These are phyloP conservation scores for Solea solea DNA, from an alignment of 2,113 vertebrate species.

Conservation along the genomic window DNA sequence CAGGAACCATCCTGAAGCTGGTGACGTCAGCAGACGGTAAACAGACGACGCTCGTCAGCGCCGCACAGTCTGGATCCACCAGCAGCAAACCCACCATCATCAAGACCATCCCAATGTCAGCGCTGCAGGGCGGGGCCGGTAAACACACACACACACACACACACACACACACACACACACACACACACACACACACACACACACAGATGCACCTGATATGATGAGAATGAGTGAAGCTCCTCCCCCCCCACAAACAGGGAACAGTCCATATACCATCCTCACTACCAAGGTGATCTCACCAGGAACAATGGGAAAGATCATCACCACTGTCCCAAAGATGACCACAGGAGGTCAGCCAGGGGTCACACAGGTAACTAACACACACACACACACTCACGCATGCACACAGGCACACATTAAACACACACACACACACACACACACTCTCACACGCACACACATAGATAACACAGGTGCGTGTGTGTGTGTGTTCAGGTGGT, in stretches of 20 bases:
- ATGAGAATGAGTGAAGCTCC: conserved; percentile 17
- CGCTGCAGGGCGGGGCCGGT: conserved; percentile 87
- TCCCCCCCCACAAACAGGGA: conserved; percentile 52
- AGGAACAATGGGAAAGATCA: conserved; percentile 85
- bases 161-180: background rate
- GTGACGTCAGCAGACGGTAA: conserved; percentile 90
- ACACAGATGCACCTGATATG: too few relatives aligned
- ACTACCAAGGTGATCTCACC: conserved; percentile 88
- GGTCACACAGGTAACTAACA: conserved; percentile 84
- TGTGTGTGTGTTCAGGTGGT: conserved; percentile 80
- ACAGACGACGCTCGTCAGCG: conserved; percentile 87
- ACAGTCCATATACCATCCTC: conserved; percentile 87
- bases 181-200: too few relatives aligned
- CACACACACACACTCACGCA: conserved; percentile 72
- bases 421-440: conserved; percentile 77
- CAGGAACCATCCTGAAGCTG: conserved; percentile 89
- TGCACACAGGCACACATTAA: conserved; percentile 45
- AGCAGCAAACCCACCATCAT: conserved; percentile 86
- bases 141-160: background rate
- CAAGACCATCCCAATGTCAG: conserved; percentile 91
- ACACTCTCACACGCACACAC: conserved; percentile 69
- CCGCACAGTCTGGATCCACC: conserved; percentile 80
- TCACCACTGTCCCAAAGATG: conserved; percentile 87
- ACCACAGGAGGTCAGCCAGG: conserved; percentile 82
- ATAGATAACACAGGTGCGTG: background rate